A percentile compares a stretch with the other conserved stretches of the same genome.
phyloP scores from a whole-genome alignment of 2,113 vertebrate genomes.

The Cyprinus carpio region DNA sequence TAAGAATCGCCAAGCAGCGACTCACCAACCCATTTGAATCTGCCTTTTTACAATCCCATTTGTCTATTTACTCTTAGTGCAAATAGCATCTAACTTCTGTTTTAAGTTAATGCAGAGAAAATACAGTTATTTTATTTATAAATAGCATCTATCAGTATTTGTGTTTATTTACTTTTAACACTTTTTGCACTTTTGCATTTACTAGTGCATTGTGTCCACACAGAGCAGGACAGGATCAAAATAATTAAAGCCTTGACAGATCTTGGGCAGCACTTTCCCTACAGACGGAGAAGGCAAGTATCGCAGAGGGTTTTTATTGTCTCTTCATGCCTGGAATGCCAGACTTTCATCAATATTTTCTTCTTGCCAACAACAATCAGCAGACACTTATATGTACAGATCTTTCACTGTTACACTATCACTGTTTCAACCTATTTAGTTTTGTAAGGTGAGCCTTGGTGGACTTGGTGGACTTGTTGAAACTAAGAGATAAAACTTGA shows the following conservation, averaged over 20 bases:
- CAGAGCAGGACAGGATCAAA: slow-evolving; percentile 1
- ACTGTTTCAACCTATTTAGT: neutral
- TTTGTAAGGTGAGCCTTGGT: neutral
- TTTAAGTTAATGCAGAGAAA: too few relatives aligned
- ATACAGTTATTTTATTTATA: too few relatives aligned
- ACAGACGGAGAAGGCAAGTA: neutral
- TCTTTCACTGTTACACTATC: neutral
- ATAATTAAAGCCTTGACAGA: slow-evolving; percentile 42
- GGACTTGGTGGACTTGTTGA: neutral
- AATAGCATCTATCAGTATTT: too few relatives aligned
- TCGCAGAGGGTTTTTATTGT: neutral
- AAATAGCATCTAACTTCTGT: too few relatives aligned
- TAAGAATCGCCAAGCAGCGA: neutral
- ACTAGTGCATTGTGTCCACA: neutral
- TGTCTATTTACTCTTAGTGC: too few relatives aligned
- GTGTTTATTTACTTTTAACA: neutral
- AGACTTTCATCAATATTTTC: neutral
- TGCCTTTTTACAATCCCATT: neutral
- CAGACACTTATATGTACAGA: neutral
- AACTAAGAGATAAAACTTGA: neutral
- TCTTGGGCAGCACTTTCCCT: slow-evolving; percentile 44
- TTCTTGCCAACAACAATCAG: neutral
- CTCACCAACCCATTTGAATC: neutral
- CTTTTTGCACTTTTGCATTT: neutral
- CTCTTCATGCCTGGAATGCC: neutral